Base-by-base conservation (phyloP, 2,797 vertebrate species). In the Propithecus deckenii region DNA sequence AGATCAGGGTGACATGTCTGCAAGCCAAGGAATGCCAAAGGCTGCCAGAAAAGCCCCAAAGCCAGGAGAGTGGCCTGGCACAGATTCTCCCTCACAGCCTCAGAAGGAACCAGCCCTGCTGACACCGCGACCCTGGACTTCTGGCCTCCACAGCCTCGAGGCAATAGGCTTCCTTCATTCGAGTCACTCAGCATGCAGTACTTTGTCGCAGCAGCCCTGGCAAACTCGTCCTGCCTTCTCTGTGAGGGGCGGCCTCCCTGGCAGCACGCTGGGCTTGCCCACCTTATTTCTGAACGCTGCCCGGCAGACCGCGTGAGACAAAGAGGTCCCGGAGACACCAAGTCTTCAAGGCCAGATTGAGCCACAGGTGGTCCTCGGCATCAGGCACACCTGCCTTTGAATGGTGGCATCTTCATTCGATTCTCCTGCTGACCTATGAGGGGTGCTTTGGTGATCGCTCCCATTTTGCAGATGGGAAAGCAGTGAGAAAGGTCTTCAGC, bases 141-240 rank as follows among this genome's bases (percentile, higher is more conserved):
- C 14, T 4, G 6, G 67, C 5, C 63, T 72, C 46, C 35, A 23
- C 50, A 41, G 38, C 65, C 13, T 2, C 7, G 30, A 32, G 55
- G 43, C 5, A 8, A 18, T 0, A 41, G 8, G 11, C 15, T 7
- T 9, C 43, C 22, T 2, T 1, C 5, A 28, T 5, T 17, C 52
- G 43, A 25, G 43, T 7, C 23, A 1, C 32, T 48, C n/a, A 0
- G 41, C 14, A 0, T 22, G 18, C 55, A 14, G 41, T 0, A 2
- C 32, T 35, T 2, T 18, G 35, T 43, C 7, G 4, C 14, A n/a
- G 30, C 32, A 7, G 11, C 69, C 57, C 72, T 7, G 7, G 59
- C 22, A 25, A 38, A 20, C n/a, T 1, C 2, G 17, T 6, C 1
- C 18, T 3, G 46, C 14, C 76, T 83, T 69, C 46, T 79, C 69